Conservation (phyloP, 2,797 vertebrate genomes). For the Scolopax rusticola region DNA sequence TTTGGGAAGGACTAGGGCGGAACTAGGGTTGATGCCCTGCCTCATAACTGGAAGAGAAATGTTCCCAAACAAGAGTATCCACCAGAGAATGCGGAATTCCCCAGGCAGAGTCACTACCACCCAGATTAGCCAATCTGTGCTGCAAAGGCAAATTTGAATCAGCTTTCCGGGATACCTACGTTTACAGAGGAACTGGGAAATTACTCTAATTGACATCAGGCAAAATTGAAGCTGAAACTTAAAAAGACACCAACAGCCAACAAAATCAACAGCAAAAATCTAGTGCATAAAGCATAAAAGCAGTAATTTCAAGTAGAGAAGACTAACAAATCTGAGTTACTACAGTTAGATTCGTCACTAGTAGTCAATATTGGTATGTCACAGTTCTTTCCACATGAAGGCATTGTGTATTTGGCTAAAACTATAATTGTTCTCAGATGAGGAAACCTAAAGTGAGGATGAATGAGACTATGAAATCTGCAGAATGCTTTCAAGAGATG, state of each 20-base stretch:
- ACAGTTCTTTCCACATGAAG: not conserved
- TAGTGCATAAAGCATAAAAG: not conserved
- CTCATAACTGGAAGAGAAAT: not conserved
- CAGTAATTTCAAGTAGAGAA: not conserved
- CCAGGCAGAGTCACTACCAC: not conserved
- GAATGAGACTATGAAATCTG: not conserved
- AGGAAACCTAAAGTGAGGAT: constrained; percentile 3
- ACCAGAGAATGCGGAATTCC: not conserved
- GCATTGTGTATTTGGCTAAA: constrained; percentile 12
- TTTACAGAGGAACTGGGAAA: not conserved
- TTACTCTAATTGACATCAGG: not conserved
- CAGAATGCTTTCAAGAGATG: constrained; percentile 25
- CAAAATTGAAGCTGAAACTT: not conserved
- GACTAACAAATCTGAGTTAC: not conserved
- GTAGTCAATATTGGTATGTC: not conserved
- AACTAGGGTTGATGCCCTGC: not conserved
- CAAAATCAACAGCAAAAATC: not conserved
- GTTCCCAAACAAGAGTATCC: not conserved
- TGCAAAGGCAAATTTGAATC: not conserved
- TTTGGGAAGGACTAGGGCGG: not conserved
- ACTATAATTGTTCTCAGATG: constrained; percentile 44
- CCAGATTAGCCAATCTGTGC: not conserved
- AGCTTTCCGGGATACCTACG: not conserved
- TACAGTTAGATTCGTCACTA: not conserved
- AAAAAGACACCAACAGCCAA: not conserved